Conservation (phyloP, 1,140 invertebrate species). For the Berghia stephanieae region DNA sequence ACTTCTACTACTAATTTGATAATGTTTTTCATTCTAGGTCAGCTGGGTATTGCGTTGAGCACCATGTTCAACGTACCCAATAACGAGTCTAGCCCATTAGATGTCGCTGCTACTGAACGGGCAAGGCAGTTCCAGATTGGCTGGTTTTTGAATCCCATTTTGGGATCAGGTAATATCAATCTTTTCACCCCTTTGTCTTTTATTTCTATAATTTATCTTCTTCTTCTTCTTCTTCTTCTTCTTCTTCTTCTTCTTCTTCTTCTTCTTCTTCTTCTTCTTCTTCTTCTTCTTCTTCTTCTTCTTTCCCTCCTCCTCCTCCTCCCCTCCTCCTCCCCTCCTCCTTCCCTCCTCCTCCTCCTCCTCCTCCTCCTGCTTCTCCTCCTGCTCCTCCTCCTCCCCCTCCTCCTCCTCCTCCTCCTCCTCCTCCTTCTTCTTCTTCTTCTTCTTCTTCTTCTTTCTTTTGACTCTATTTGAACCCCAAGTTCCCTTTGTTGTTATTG, state of each 20-base stretch:
- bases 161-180: constrained; percentile 34
- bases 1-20: too few species aligned
- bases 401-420: too few species aligned
- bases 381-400: too few species aligned
- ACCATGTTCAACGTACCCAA: constrained; percentile 43
- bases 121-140: constrained; percentile 58
- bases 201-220: too few species aligned
- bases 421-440: too few species aligned
- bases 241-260: background rate
- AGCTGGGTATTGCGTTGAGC: constrained; percentile 50
- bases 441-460: too few species aligned
- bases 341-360: too few species aligned
- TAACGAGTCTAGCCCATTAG: constrained; percentile 34
- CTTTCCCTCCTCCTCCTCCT: background rate
- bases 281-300: background rate
- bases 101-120: constrained; percentile 49
- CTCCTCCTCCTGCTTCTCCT: too few species aligned
- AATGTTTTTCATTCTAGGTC: constrained; percentile 18
- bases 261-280: background rate
- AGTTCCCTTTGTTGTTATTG: too few species aligned
- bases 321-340: too few species aligned
- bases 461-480: too few species aligned
- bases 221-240: background rate
- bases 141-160: constrained; percentile 64
- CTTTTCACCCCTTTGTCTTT: background rate